Conservation (phyloP, 1,140 invertebrate genomes). For the Leguminivora glycinivorella region DNA sequence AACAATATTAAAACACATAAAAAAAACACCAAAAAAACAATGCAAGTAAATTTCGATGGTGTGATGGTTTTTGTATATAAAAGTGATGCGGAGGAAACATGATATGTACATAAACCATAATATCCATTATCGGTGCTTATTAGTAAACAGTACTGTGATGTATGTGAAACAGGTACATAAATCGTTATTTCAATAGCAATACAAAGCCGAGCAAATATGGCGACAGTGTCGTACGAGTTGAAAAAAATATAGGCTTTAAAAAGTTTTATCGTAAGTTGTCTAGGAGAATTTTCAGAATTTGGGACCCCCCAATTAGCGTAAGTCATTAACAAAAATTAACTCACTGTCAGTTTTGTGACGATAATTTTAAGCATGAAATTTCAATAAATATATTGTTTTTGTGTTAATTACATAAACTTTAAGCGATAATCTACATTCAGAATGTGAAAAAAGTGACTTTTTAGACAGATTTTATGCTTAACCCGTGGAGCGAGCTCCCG, state of each 20-base stretch:
- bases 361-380: no score
- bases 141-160: conserved; percentile 25
- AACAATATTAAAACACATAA: conserved; percentile 34
- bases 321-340: no score
- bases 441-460: no score
- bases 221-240: conserved; percentile 28
- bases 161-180: conserved; percentile 23
- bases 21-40: conserved; percentile 47
- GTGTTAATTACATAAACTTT: no score
- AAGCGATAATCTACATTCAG: no score
- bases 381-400: no score
- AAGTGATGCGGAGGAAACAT: conserved; percentile 39
- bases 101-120: conserved; percentile 30
- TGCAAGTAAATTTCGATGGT: conserved; percentile 76
- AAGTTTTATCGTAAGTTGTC: no score
- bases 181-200: conserved; percentile 34
- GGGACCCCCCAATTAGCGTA: no score
- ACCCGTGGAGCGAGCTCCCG: no score
- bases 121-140: conserved; percentile 28
- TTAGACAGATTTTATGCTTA: no score
- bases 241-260: background rate
- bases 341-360: no score
- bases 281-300: no score
- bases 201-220: conserved; percentile 39
- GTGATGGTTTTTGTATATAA: conserved; percentile 60